These are phyloP conservation scores for Nothobranchius kuhntae DNA, from an alignment of 2,113 vertebrate species.

Conservation along the genomic window DNA sequence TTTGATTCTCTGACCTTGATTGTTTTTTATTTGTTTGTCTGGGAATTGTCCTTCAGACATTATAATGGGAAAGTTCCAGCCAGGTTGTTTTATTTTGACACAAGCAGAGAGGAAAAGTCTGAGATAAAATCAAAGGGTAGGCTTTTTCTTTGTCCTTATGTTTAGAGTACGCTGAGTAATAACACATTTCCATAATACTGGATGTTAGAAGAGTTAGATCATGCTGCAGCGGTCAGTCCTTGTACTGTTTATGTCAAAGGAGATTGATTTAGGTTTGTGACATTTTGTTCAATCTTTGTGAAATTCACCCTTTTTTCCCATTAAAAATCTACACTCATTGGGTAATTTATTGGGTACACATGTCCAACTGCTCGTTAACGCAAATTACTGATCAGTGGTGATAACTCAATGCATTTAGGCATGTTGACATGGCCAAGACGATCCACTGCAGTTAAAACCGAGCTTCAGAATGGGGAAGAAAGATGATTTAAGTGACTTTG, in stretches of 20 bases:
- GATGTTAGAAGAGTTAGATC: background rate
- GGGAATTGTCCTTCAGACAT: constrained; percentile 1
- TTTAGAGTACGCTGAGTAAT: background rate
- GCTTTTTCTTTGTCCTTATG: background rate
- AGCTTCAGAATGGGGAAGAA: too few relatives aligned
- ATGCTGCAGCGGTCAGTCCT: background rate
- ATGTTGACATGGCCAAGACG: too few relatives aligned
- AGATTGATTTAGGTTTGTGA: background rate
- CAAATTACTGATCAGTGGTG: too few relatives aligned
- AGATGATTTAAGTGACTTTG: too few relatives aligned
- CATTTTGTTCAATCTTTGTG: too few relatives aligned
- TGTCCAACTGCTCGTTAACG: too few relatives aligned
- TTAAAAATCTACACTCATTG: too few relatives aligned
- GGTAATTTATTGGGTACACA: too few relatives aligned
- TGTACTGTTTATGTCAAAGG: background rate
- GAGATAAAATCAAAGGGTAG: background rate
- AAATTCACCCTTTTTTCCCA: too few relatives aligned
- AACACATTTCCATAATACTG: background rate
- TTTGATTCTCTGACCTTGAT: background rate
- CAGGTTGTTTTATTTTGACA: background rate
- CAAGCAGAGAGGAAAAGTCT: background rate
- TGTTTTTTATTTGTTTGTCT: constrained; percentile 3
- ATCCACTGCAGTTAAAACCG: too few relatives aligned
- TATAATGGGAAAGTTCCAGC: background rate
- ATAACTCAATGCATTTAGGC: too few relatives aligned